Conservation (phyloP, 2,113 vertebrate genomes). For the Albula glossodonta region DNA sequence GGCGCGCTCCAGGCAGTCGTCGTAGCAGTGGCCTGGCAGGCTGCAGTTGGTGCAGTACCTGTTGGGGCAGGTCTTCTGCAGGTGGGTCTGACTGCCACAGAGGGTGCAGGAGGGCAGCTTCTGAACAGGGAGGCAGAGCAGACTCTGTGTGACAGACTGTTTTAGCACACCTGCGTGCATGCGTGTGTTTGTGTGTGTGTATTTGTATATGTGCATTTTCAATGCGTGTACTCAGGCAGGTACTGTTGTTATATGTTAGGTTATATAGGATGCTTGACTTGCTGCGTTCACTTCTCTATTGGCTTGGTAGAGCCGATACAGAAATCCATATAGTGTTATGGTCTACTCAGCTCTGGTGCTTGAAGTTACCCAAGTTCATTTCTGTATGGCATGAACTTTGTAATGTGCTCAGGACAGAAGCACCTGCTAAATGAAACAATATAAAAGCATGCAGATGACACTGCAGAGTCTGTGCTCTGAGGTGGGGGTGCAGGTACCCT, state of each 20-base stretch:
- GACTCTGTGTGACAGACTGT: background rate
- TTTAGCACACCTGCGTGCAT: background rate
- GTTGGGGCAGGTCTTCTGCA: slow-evolving; percentile 70
- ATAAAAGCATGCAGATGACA: no score
- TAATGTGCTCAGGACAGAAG: background rate
- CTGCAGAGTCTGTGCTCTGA: no score
- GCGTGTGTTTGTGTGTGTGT: background rate
- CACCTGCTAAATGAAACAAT: background rate
- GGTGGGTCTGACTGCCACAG: slow-evolving; percentile 79
- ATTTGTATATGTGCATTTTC: background rate
- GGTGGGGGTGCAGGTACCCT: slow-evolving; percentile 68
- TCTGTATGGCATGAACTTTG: no score
- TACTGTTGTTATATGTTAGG: no score
- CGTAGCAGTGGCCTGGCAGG: slow-evolving; percentile 77
- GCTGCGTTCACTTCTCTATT: no score
- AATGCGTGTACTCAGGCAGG: no score
- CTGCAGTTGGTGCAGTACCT: slow-evolving; percentile 85
- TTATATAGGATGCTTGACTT: no score
- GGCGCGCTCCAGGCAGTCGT: slow-evolving; percentile 76
- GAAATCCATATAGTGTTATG: no score
- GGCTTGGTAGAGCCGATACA: no score
- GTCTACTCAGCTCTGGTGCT: no score
- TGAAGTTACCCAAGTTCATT: no score
- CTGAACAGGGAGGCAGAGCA: slow-evolving; percentile 57
- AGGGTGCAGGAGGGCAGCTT: slow-evolving; percentile 79